Conservation (phyloP, 2,113 vertebrate genomes). For the Datnioides undecimradiatus region DNA sequence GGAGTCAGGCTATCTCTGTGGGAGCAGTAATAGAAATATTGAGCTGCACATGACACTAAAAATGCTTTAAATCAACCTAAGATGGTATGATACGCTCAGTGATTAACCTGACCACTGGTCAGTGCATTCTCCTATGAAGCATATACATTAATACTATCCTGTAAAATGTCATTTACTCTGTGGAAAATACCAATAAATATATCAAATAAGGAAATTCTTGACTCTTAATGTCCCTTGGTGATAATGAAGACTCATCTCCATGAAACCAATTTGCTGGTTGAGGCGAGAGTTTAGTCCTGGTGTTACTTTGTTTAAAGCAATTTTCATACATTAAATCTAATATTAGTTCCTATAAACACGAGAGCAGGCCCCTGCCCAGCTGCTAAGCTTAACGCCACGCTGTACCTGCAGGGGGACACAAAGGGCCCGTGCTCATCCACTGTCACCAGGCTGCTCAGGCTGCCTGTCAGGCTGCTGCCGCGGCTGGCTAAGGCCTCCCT, state of each 20-base stretch:
- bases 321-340: not conserved
- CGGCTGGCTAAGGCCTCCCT: slow-evolving; percentile 82
- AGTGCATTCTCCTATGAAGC: not conserved
- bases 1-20: slow-evolving; percentile 57
- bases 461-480: slow-evolving; percentile 90
- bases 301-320: not conserved
- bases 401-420: slow-evolving; percentile 58
- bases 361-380: not conserved
- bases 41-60: not conserved
- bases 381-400: not conserved
- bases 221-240: not conserved
- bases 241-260: not conserved
- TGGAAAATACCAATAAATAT: not conserved
- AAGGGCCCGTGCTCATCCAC: slow-evolving; percentile 46
- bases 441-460: slow-evolving; percentile 89
- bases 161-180: not conserved
- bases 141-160: not conserved
- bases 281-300: not conserved
- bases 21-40: not conserved
- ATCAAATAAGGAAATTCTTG: not conserved
- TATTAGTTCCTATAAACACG: not conserved
- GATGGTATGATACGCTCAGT: not conserved
- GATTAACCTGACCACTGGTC: not conserved
- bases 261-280: not conserved
- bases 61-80: not conserved